Evolutionary conservation across 1,140 invertebrate species (phyloP).

Genomic region (Cotesia vestalis): DNA sequence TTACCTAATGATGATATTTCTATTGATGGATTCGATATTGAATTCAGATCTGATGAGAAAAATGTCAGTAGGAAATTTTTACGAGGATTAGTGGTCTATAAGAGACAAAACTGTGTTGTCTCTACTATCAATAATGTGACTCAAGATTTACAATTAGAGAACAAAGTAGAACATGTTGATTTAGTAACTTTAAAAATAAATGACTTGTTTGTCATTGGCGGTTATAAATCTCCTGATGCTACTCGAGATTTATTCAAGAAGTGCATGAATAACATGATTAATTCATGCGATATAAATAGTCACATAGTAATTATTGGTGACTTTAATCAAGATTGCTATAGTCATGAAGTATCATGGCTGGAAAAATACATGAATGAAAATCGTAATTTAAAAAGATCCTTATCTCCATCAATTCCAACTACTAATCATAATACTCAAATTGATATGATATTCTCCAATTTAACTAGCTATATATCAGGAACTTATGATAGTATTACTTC

Average conservation of each 20-base stretch:
- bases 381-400: background rate
- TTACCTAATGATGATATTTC: background rate
- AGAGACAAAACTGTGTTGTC: too few species aligned
- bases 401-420: background rate
- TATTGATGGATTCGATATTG: background rate
- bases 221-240: constrained; percentile 2
- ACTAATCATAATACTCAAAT: constrained; percentile 10
- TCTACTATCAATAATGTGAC: too few species aligned
- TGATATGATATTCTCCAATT: constrained; percentile 6
- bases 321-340: constrained; percentile 7
- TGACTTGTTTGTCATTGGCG: background rate
- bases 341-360: background rate
- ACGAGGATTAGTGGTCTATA: background rate
- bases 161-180: constrained; percentile 7
- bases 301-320: constrained; percentile 5
- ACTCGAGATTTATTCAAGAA: constrained; percentile 9
- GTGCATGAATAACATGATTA: background rate
- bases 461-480: background rate
- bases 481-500: constrained; percentile 10
- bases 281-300: background rate
- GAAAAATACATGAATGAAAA: background rate
- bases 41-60: background rate
- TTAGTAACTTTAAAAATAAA: background rate
- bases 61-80: background rate
- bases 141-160: background rate